Percentiles rank a stretch among this genome's conserved stretches.
phyloP scores from a whole-genome alignment of 2,888 invertebrate species.

The Meteorus colon region DNA sequence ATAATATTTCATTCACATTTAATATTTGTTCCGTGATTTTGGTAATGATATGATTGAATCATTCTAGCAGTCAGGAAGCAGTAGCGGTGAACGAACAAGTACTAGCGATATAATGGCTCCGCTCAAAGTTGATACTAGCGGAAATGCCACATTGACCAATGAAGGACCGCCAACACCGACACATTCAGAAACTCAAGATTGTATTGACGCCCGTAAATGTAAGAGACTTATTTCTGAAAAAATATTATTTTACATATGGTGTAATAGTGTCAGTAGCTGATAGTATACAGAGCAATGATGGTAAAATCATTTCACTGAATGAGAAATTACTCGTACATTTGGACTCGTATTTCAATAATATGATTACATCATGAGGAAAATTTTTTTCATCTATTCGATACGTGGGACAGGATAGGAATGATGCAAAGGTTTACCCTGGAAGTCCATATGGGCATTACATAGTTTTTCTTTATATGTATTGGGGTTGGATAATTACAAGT shows the following conservation, averaged over 20 bases:
- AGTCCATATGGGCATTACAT: too few species aligned
- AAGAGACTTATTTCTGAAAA: conserved; percentile 53
- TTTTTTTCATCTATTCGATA: too few species aligned
- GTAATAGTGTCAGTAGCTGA: too few species aligned
- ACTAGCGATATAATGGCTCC: conserved; percentile 72
- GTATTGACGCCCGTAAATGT: conserved; percentile 80
- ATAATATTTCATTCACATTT: neutral
- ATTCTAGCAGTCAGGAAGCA: conserved; percentile 65
- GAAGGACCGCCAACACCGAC: conserved; percentile 87
- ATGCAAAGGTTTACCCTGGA: too few species aligned
- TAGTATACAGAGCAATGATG: too few species aligned
- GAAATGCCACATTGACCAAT: conserved; percentile 64
- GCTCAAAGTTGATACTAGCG: conserved; percentile 76
- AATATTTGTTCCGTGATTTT: neutral
- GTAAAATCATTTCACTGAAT: too few species aligned
- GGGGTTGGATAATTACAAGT: too few species aligned
- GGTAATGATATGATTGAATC: neutral
- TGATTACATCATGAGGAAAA: too few species aligned
- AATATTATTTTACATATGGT: neutral
- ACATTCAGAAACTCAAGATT: conserved; percentile 82
- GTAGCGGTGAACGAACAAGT: conserved; percentile 61
- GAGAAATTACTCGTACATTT: too few species aligned
- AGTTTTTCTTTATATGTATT: too few species aligned
- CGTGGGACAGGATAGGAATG: too few species aligned
- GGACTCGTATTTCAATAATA: too few species aligned